These are phyloP conservation scores for Bolinopsis microptera DNA, from an alignment of 37 sponge, comb jelly and placozoan genomes.

Conservation along the genomic window DNA sequence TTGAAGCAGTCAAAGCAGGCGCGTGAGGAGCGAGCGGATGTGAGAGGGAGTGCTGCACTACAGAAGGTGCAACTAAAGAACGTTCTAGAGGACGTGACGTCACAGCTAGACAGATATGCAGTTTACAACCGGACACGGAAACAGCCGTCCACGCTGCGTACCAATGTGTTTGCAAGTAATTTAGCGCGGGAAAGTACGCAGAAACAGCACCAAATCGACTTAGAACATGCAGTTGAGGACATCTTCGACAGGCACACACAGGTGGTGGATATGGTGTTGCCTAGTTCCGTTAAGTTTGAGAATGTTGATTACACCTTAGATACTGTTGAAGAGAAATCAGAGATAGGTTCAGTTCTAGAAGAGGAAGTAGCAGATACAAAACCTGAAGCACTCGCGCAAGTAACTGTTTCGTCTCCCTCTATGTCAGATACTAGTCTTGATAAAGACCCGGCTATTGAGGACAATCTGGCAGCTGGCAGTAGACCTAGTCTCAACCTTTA, in stretches of 20 bases:
- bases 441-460: not conserved
- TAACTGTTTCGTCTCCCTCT: not conserved
- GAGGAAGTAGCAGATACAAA: not conserved
- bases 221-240: conserved; percentile 65
- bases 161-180: conserved; percentile 38
- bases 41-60: conserved; percentile 39
- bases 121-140: conserved; percentile 19
- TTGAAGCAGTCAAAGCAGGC: conserved; percentile 25
- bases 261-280: conserved; percentile 3
- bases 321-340: not conserved
- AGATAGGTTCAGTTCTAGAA: not conserved
- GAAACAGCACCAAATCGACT: conserved; percentile 40
- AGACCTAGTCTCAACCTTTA: conserved; percentile 47
- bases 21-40: conserved; percentile 57
- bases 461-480: not conserved
- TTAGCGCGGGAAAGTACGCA: not conserved
- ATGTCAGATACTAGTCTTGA: not conserved
- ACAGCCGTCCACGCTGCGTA: not conserved
- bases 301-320: not conserved
- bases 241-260: not conserved
- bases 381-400: not conserved
- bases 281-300: not conserved
- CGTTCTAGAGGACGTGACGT: conserved; percentile 33
- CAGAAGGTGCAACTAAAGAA: conserved; percentile 44
- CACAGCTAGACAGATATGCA: not conserved